Conservation (phyloP, 2,113 vertebrate species). For the Sporophila hypoxantha region DNA sequence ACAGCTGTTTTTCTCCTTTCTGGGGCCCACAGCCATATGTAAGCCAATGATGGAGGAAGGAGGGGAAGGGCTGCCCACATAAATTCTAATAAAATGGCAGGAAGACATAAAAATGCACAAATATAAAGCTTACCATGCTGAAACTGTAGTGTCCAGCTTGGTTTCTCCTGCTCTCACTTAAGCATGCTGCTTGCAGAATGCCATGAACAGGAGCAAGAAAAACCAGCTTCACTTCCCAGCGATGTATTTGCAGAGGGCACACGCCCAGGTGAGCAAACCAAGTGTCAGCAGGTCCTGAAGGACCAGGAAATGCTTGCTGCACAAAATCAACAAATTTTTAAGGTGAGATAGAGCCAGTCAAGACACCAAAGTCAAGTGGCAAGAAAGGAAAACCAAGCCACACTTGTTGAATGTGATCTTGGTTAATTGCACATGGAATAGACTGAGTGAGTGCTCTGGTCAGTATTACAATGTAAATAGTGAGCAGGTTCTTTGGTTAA, state of each 20-base stretch:
- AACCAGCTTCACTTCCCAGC: constrained; percentile 53
- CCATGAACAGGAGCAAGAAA: constrained; percentile 58
- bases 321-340: background rate
- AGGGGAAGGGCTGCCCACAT: background rate
- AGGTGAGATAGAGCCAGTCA: background rate
- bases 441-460: background rate
- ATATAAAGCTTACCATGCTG: background rate
- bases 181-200: background rate
- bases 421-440: background rate
- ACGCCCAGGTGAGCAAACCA: constrained; percentile 48
- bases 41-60: background rate
- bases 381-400: background rate
- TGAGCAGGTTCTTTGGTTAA: background rate
- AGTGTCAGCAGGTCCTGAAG: constrained; percentile 15
- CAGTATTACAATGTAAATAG: background rate
- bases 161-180: background rate
- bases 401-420: background rate
- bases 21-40: background rate
- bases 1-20: background rate
- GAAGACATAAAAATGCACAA: background rate
- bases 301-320: constrained; percentile 2
- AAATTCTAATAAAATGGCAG: background rate
- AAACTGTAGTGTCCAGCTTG: background rate
- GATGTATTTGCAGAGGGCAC: constrained; percentile 54
- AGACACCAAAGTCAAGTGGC: background rate